Conservation (phyloP, 2,797 vertebrate species). For the Vultur gryphus region DNA sequence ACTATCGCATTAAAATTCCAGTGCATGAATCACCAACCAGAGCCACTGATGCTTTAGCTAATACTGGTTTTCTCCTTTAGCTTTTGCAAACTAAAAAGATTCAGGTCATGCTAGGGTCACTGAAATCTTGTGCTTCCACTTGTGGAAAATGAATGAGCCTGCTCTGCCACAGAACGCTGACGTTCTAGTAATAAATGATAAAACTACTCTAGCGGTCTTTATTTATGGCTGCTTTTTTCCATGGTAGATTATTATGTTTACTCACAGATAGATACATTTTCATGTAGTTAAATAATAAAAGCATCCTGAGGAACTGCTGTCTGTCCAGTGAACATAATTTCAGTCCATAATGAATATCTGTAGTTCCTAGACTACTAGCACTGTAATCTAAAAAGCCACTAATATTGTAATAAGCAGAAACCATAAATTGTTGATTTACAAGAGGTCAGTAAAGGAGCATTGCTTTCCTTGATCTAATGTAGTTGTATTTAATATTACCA, state of each 20-base stretch:
- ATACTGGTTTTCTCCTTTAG: conserved; percentile 32
- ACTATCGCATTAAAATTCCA: conserved; percentile 70
- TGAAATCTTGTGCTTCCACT: conserved; percentile 60
- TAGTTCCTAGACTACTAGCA: conserved; percentile 27
- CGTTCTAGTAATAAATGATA: conserved; percentile 34
- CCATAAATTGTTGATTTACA: conserved; percentile 52
- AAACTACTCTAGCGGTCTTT: not conserved
- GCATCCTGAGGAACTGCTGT: conserved; percentile 49
- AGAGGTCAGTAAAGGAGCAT: conserved; percentile 42
- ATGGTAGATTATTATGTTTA: conserved; percentile 37
- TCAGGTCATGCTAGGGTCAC: conserved; percentile 51
- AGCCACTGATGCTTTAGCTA: conserved; percentile 37
- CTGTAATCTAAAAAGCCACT: conserved; percentile 55
- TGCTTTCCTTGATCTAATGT: conserved; percentile 36
- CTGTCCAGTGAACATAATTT: conserved; percentile 46
- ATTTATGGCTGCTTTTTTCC: conserved; percentile 56
- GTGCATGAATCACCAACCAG: conserved; percentile 15
- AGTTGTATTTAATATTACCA: conserved; percentile 32
- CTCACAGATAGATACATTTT: conserved; percentile 52
- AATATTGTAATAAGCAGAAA: conserved; percentile 53
- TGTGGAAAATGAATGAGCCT: conserved; percentile 47
- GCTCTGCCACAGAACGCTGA: not conserved
- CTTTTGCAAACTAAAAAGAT: conserved; percentile 41
- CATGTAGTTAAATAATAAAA: conserved; percentile 64
- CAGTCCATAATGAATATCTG: conserved; percentile 56